phyloP scores from a whole-genome alignment of 2,797 vertebrate genomes.

The Urophycis tenuis region DNA sequence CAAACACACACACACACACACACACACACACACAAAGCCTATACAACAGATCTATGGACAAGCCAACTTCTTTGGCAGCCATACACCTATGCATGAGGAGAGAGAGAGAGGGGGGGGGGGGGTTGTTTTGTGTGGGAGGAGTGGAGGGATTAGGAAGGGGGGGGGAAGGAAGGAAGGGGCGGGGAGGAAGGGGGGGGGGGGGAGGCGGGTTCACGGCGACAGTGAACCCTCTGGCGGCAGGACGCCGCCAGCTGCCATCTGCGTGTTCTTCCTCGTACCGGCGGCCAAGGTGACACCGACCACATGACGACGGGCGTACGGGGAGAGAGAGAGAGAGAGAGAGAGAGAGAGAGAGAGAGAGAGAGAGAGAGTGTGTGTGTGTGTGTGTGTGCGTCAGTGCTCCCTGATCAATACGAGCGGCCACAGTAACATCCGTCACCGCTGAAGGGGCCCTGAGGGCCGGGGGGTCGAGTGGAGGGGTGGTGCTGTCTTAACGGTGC shows the following conservation, averaged over 20 bases:
- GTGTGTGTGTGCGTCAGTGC: not conserved
- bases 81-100: not conserved
- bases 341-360: too few species aligned
- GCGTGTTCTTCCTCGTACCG: conserved; percentile 62
- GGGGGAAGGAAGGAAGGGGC: too few species aligned
- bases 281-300: conserved; percentile 48
- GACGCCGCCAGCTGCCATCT: conserved; percentile 55
- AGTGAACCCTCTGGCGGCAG: conserved; percentile 8
- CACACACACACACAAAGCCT: not conserved
- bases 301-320: too few species aligned
- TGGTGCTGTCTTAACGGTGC: not conserved
- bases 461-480: too few species aligned
- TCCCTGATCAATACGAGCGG: conserved; percentile 71
- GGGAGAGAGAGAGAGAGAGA: too few species aligned
- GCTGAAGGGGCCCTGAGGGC: conserved; percentile 25
- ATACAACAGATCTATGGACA: not conserved
- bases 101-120: not conserved
- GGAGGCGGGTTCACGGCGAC: conserved; percentile 29
- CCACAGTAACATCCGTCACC: conserved; percentile 63
- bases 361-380: too few species aligned
- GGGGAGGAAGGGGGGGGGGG: too few species aligned
- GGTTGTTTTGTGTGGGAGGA: too few species aligned
- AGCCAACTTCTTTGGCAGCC: not conserved
- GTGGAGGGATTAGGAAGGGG: not conserved
- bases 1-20: too few species aligned